Evolutionary conservation across 2,797 vertebrate genomes (phyloP), one percentile per base, ranked within the genome.

Genomic region (Alauda arvensis): DNA sequence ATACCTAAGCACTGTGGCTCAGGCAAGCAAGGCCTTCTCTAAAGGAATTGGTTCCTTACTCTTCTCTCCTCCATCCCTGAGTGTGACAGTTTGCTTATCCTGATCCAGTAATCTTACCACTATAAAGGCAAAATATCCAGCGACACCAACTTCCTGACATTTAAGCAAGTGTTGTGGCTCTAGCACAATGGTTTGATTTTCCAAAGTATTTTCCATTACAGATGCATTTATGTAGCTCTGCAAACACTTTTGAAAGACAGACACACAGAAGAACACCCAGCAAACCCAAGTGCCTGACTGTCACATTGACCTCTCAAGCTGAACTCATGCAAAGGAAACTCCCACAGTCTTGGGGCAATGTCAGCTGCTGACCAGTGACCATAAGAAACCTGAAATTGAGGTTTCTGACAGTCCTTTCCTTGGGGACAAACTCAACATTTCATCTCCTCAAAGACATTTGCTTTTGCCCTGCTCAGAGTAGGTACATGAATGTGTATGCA

Each of bases 401-500:
- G 26, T 46, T 42, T 76, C 40, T 57, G 48, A 69, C 20, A 62
- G 51, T 10, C 34, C 63, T 74, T 68, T 72, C 39, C 31, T 42
- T n/a, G 29, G 28, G 12, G n/a, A 42, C n/a, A 91, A 68, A 46
- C 9, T 84, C 69, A 33, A 0, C 6, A 42, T 45, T 59, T 60
- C 69, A 49, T n/a, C 33, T 8, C 25, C 11, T 71, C 48, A 53
- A 77, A 71, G 61, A 29, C 6, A 56, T 1, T 40, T 55, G 37
- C 13, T 55, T 59, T 49, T 51, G 26, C 12, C 57, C 57, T 84
- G 71, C 37, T 65, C 52, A 70, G 67, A 39, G 53, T 3, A 52
- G 6, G 25, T 13, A 61, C 8, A 20, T 57, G 60, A 67, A 61
- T 0, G 1, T 4, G 3, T 16, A 26, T 26, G 28, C 39, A 34